Evolutionary conservation across 2,113 vertebrate genomes (phyloP), one percentile per base, ranked within the genome.

Genomic region (Natator depressus): DNA sequence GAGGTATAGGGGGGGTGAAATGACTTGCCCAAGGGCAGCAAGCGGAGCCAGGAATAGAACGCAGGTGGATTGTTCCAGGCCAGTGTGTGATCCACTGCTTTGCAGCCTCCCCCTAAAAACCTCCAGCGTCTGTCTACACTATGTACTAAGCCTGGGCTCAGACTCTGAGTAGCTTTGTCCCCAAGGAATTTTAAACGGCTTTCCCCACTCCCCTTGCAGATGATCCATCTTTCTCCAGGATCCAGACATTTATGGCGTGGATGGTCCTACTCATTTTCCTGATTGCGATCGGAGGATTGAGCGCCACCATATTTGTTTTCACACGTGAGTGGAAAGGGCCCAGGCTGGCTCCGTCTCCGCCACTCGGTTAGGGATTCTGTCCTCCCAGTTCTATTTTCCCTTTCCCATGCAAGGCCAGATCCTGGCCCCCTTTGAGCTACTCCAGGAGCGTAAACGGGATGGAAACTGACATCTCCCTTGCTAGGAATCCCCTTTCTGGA

Each of bases 301-400:
- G 78, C 8, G 88, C 91, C 12, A 92, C 91, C 50, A 80, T 92
- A 31, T 88, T 88, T 4, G 91, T 88, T 88, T 92, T 92, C n/a
- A 88, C 86, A 72, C 83, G 91, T 92, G 57, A 92, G 91, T 80
- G 19, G 54, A 46, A 54, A 76, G 75, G 75, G 24, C 12, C 6
- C 4, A 4, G 10, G 42, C 72, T 12, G 22, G 10, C 19, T 11
- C 72, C 10, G 1, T 38, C 38, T 25, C 20, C 20, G 22, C 3
- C 3, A 27, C 75, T 76, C 19, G 5, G 65, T 38, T 5, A 72
- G 5, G 2, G 14, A 38, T 38, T 35, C 62, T 10, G 19, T 42
- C 69, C 20, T 20, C 75, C 42, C 24, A 13, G 10, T 10, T 38
- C 10, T 42, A 8, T 46, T 42, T 42, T 46, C 75, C 42, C 38